Percentiles rank a stretch among this genome's conserved stretches.
Conservation (phyloP, 2,797 vertebrate genomes). For the Prionace glauca region DNA sequence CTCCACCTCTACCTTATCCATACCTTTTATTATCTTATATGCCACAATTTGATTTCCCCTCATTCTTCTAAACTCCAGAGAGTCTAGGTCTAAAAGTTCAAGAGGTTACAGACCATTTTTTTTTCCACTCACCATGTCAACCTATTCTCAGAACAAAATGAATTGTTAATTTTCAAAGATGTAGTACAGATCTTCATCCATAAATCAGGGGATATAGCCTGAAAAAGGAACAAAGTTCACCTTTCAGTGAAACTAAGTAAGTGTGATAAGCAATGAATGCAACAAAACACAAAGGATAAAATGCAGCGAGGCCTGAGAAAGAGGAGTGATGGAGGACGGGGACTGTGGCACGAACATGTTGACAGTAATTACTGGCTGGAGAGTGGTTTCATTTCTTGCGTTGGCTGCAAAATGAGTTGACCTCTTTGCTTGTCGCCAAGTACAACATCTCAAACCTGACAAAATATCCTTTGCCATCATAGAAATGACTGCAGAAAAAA, state of each 20-base stretch:
- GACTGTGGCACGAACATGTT: background rate
- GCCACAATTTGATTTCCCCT: no score
- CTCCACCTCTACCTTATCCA: no score
- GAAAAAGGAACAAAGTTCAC: background rate
- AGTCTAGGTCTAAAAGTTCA: background rate
- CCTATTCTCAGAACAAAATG: background rate
- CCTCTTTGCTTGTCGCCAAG: background rate
- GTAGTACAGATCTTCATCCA: background rate
- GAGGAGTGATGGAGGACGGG: background rate
- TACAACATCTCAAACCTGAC: background rate
- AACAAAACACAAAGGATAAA: background rate
- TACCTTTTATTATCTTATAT: no score
- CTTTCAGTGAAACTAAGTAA: conserved; percentile 20
- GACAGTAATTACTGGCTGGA: conserved; percentile 4
- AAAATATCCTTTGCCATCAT: background rate
- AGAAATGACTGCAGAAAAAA: background rate
- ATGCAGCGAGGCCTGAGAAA: background rate
- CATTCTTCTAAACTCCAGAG: no score
- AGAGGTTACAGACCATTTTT: background rate
- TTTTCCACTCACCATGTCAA: background rate
- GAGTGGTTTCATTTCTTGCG: background rate
- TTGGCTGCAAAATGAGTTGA: background rate
- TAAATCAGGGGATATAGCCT: background rate
- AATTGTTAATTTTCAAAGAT: background rate
- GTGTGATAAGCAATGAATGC: background rate